Conservation (phyloP, 2,797 vertebrate species). For the Gallirallus australis region DNA sequence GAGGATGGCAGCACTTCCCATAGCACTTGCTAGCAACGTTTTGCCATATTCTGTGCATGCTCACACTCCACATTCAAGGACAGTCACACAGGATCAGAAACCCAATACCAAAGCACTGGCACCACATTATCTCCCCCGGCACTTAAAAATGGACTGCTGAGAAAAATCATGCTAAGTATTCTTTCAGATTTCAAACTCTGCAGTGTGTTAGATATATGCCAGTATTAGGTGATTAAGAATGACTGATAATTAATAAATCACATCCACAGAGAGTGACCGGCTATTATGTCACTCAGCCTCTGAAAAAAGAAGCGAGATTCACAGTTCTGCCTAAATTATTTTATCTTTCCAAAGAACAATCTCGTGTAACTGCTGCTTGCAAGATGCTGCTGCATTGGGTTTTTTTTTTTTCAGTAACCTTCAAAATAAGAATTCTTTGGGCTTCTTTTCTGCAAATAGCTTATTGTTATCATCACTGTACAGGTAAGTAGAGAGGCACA, state of each 20-base stretch:
- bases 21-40: not conserved
- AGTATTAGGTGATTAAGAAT: conserved; percentile 50
- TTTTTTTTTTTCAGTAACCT: not conserved
- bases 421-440: not conserved
- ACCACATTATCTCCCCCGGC: not conserved
- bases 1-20: not conserved
- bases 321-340: conserved; percentile 9
- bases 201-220: conserved; percentile 27
- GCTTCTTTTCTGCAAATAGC: not conserved
- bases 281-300: conserved; percentile 1
- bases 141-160: conserved; percentile 20
- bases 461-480: not conserved
- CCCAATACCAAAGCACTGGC: not conserved
- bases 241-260: conserved; percentile 57
- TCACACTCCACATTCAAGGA: not conserved
- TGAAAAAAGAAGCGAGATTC: not conserved
- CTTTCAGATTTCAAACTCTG: conserved; percentile 32
- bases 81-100: conserved; percentile 5
- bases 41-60: not conserved
- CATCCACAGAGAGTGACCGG: not conserved
- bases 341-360: not conserved
- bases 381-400: not conserved
- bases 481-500: not conserved
- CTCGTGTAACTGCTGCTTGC: not conserved
- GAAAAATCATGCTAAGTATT: conserved; percentile 43